phyloP scores from a whole-genome alignment of 2,888 invertebrate genomes.

The Parochlus steinenii region DNA sequence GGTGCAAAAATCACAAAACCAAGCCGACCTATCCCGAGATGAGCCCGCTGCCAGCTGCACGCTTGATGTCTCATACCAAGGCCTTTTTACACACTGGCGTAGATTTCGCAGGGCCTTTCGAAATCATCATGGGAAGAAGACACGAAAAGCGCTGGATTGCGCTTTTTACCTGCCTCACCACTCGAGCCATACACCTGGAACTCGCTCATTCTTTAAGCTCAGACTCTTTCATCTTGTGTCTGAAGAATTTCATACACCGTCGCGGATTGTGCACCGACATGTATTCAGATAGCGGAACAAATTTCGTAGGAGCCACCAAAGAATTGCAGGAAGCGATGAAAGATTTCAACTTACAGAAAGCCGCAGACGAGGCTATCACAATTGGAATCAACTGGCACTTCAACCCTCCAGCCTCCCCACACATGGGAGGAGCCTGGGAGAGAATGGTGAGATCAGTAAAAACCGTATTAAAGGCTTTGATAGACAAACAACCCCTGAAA shows the following conservation, averaged over 20 bases:
- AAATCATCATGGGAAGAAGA: background rate
- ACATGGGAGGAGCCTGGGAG: constrained; percentile 16
- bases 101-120: constrained; percentile 9
- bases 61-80: too few species aligned
- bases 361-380: too few species aligned
- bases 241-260: too few species aligned
- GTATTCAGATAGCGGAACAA: constrained; percentile 15
- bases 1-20: too few species aligned
- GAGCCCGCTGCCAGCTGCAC: too few species aligned
- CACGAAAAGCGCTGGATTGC: constrained; percentile 11
- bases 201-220: constrained; percentile 17
- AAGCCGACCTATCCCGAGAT: too few species aligned
- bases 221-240: constrained; percentile 14
- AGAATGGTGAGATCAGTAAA: constrained; percentile 13
- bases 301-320: constrained; percentile 8
- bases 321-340: background rate
- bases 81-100: constrained; percentile 5
- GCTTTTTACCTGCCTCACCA: constrained; percentile 14
- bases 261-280: constrained; percentile 13
- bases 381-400: constrained; percentile 10
- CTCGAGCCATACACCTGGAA: constrained; percentile 14
- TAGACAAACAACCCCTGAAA: background rate
- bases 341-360: too few species aligned
- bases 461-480: background rate
- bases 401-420: constrained; percentile 14